A percentile compares a stretch with the other conserved stretches of the same genome.
Evolutionary conservation across 2,888 invertebrate genomes (phyloP).

Genomic region (Lathronympha strigana): DNA sequence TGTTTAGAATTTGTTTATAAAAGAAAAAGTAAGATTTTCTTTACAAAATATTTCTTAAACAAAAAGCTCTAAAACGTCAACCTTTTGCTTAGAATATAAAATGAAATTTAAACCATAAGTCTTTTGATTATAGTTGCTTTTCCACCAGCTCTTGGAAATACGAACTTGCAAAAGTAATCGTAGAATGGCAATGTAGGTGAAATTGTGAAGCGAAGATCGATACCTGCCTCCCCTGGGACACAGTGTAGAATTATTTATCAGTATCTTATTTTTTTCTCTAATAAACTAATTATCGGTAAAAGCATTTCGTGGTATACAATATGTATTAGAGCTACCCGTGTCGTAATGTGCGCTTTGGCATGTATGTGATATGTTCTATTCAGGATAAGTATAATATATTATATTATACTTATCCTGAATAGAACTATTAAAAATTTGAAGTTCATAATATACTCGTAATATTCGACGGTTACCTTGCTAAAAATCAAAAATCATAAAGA

Average conservation of each 20-base stretch:
- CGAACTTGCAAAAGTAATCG: conserved; percentile 18
- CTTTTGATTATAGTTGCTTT: background rate
- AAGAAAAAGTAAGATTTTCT: background rate
- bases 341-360: background rate
- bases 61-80: background rate
- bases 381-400: no score
- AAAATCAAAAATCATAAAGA: no score
- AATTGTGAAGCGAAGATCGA: conserved; percentile 44
- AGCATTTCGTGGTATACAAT: background rate
- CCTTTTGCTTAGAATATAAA: background rate
- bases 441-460: no score
- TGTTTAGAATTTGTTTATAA: no score
- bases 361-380: no score
- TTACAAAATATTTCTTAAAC: background rate
- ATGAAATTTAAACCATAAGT: background rate
- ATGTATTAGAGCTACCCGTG: no score
- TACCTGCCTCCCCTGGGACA: conserved; percentile 37
- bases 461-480: no score
- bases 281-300: background rate
- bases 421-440: no score
- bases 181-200: conserved; percentile 28
- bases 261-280: background rate
- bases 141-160: background rate
- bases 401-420: no score
- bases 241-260: conserved; percentile 22